phyloP scores from a whole-genome alignment of 2,888 invertebrate species.

The Drosophila fulvimacula region DNA sequence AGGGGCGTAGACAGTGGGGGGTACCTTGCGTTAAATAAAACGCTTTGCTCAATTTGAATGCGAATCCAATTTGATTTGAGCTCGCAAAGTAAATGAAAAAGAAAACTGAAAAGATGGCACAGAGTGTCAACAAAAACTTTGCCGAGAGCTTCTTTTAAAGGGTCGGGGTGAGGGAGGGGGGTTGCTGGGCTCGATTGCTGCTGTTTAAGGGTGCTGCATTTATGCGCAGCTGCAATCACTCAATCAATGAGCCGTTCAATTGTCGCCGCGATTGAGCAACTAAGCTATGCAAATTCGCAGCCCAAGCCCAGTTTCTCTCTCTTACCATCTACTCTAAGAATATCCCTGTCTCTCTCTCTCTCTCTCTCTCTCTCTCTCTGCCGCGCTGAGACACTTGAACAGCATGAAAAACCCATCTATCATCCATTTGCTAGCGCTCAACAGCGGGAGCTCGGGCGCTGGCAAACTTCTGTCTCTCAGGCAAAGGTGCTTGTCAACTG shows the following conservation, averaged over 20 bases:
- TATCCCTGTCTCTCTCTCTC: no score
- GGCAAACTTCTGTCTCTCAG: slow-evolving; percentile 54
- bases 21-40: slow-evolving; percentile 44
- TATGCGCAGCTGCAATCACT: slow-evolving; percentile 67
- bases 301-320: not conserved
- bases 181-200: slow-evolving; percentile 5
- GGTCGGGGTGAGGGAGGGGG: not conserved
- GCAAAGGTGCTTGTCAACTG: slow-evolving; percentile 61
- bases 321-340: not conserved
- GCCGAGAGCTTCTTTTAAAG: slow-evolving; percentile 10
- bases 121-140: slow-evolving; percentile 68
- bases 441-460: no score
- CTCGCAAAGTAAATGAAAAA: slow-evolving; percentile 25
- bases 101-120: slow-evolving; percentile 61
- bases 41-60: slow-evolving; percentile 72
- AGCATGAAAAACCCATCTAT: slow-evolving; percentile 60
- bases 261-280: slow-evolving; percentile 78
- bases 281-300: slow-evolving; percentile 74
- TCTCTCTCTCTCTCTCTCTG: not conserved
- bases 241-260: slow-evolving; percentile 78
- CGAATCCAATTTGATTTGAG: slow-evolving; percentile 74
- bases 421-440: slow-evolving; percentile 53
- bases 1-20: not conserved
- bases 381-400: slow-evolving; percentile 1
- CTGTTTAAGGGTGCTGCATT: slow-evolving; percentile 56